Conservation (phyloP, 2,113 vertebrate species). For the Tragelaphus buxtoni region DNA sequence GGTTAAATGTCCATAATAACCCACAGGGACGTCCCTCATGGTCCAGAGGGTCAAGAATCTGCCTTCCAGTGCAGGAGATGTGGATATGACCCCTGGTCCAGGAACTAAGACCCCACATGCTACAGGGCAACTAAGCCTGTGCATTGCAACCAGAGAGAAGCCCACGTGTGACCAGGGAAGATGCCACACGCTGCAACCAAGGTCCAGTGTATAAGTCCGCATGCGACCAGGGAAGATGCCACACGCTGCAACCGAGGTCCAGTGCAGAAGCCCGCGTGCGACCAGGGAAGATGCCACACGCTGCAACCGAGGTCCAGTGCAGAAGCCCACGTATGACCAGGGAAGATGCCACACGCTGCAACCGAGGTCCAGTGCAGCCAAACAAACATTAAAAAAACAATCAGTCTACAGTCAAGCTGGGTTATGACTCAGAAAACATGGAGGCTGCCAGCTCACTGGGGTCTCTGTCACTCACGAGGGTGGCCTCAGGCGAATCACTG, state of each 20-base stretch:
- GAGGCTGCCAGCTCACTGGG: neutral
- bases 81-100: neutral
- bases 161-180: rapidly evolving
- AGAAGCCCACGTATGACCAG: too few species aligned
- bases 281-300: too few species aligned
- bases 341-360: neutral
- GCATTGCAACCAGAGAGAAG: neutral
- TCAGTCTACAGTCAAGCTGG: neutral
- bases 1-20: neutral
- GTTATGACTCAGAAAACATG: rapidly evolving
- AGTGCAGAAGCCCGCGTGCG: too few species aligned
- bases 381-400: neutral
- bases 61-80: neutral
- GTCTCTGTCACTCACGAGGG: neutral
- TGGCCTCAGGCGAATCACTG: neutral
- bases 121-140: neutral
- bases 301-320: too few species aligned
- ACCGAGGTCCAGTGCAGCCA: neutral
- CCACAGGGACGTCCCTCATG: neutral
- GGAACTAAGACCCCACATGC: neutral
- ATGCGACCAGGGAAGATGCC: too few species aligned
- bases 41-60: neutral
- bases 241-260: too few species aligned
- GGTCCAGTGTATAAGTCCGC: too few species aligned
- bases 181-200: neutral